phyloP scores from a whole-genome alignment of 2,888 invertebrate species.

The Brachyopa scutellaris region DNA sequence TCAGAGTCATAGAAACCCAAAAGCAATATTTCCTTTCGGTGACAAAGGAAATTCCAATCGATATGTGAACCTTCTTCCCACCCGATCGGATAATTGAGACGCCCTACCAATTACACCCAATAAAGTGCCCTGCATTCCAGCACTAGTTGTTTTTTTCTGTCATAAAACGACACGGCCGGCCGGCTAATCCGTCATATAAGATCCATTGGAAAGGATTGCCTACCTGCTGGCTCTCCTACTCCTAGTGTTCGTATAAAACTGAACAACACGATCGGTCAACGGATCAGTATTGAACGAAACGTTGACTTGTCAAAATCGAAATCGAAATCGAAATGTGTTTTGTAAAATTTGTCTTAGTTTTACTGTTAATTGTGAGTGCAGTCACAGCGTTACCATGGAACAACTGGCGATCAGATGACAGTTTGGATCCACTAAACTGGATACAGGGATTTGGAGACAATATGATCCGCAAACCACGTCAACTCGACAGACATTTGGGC shows the following conservation, averaged over 20 bases:
- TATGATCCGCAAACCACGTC: slow-evolving; percentile 76
- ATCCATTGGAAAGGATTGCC: slow-evolving; percentile 53
- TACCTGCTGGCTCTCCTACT: slow-evolving; percentile 9
- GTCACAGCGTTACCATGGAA: slow-evolving; percentile 44
- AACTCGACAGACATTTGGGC: slow-evolving; percentile 11
- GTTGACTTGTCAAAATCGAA: slow-evolving; percentile 29
- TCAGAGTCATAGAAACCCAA: neutral
- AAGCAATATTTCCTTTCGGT: too few relatives aligned
- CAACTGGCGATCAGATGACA: slow-evolving; percentile 75
- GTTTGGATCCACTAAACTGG: slow-evolving; percentile 79
- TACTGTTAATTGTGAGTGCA: slow-evolving; percentile 38
- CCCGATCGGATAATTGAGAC: slow-evolving; percentile 34
- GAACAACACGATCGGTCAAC: slow-evolving; percentile 16
- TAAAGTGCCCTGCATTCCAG: slow-evolving; percentile 2
- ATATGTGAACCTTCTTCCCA: slow-evolving; percentile 19
- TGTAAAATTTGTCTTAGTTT: slow-evolving; percentile 17
- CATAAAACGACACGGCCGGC: slow-evolving; percentile 22
- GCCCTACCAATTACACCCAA: slow-evolving; percentile 17
- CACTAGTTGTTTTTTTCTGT: slow-evolving; percentile 16
- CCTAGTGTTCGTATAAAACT: slow-evolving; percentile 36
- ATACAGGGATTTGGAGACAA: slow-evolving; percentile 77
- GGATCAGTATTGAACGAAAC: slow-evolving; percentile 54
- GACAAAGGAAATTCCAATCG: neutral
- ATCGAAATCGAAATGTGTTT: slow-evolving; percentile 45
- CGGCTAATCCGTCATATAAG: slow-evolving; percentile 41